Percentiles rank a stretch among this genome's conserved stretches.
Evolutionary conservation across 2,888 invertebrate species (phyloP).

Genomic region (Uropetala carovei): DNA sequence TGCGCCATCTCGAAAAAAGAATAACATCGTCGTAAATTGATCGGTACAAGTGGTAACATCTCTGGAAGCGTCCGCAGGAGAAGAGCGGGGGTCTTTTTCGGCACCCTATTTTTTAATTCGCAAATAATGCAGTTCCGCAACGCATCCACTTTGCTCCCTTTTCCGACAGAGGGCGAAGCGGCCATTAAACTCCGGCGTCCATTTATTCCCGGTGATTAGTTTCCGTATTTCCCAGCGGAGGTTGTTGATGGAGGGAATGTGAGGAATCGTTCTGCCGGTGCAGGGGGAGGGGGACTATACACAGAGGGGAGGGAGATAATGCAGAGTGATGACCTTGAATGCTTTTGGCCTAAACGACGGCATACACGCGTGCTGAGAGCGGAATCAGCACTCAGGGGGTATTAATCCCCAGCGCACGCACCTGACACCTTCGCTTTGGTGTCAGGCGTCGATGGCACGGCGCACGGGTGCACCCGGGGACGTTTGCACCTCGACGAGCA

Average conservation of each 20-base stretch:
- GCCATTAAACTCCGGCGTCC: conserved; percentile 23
- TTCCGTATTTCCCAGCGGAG: conserved; percentile 50
- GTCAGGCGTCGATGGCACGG: conserved; percentile 6
- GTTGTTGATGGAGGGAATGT: not conserved
- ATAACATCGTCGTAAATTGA: conserved; percentile 19
- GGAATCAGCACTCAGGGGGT: conserved; percentile 45
- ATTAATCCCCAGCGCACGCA: conserved; percentile 55
- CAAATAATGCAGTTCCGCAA: not conserved
- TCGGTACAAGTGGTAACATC: conserved; percentile 26
- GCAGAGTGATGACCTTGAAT: conserved; percentile 61
- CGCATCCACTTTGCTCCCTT: conserved; percentile 13
- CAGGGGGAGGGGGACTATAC: not conserved
- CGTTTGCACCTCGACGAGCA: too few species aligned
- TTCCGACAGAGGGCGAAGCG: not conserved
- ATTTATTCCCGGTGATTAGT: conserved; percentile 62
- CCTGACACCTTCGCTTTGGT: conserved; percentile 62
- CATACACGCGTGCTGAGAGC: conserved; percentile 23
- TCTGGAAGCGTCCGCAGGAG: not conserved
- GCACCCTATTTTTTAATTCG: conserved; percentile 32
- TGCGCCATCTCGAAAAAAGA: not conserved
- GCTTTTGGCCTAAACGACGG: conserved; percentile 41
- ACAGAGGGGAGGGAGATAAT: conserved; percentile 24
- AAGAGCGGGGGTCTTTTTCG: not conserved
- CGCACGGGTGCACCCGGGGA: not conserved
- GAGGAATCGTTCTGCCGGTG: conserved; percentile 6